Evolutionary conservation across 2,888 invertebrate species (phyloP).

Genomic region (Ectemnius continuus): DNA sequence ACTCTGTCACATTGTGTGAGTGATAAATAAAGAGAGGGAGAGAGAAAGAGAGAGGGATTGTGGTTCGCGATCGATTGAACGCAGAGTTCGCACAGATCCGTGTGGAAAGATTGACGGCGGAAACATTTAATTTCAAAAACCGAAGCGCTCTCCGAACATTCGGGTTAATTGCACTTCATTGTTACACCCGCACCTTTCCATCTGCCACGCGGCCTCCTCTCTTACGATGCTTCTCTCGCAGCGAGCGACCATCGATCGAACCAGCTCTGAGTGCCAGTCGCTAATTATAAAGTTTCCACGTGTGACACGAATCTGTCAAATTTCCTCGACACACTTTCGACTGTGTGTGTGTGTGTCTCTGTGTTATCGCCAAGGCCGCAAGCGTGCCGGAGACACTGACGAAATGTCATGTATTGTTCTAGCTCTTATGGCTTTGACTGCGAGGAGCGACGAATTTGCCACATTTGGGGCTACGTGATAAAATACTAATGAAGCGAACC

Average conservation of each 20-base stretch:
- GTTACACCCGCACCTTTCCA: constrained; percentile 1
- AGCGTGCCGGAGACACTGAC: too few species aligned
- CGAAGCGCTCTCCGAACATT: constrained; percentile 19
- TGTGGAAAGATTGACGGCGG: background rate
- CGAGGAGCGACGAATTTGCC: too few species aligned
- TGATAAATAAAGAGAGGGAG: too few species aligned
- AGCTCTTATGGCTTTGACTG: too few species aligned
- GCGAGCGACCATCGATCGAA: constrained; percentile 24
- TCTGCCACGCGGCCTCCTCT: constrained; percentile 1
- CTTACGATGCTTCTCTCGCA: background rate
- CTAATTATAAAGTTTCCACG: constrained; percentile 53
- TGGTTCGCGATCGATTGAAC: background rate
- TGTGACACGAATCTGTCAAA: constrained; percentile 12
- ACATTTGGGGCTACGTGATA: too few species aligned
- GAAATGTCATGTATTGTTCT: too few species aligned
- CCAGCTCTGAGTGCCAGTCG: constrained; percentile 29
- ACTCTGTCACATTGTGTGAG: too few species aligned
- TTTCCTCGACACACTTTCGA: constrained; percentile 14
- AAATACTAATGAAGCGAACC: too few species aligned
- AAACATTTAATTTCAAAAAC: constrained; percentile 22
- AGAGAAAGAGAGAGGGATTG: background rate
- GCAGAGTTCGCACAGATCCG: background rate
- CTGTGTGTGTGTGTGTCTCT: too few species aligned
- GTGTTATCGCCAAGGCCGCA: too few species aligned
- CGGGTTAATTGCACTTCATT: constrained; percentile 32